phyloP scores from a whole-genome alignment of 2,113 vertebrate species.

The Neogobius melanostomus region DNA sequence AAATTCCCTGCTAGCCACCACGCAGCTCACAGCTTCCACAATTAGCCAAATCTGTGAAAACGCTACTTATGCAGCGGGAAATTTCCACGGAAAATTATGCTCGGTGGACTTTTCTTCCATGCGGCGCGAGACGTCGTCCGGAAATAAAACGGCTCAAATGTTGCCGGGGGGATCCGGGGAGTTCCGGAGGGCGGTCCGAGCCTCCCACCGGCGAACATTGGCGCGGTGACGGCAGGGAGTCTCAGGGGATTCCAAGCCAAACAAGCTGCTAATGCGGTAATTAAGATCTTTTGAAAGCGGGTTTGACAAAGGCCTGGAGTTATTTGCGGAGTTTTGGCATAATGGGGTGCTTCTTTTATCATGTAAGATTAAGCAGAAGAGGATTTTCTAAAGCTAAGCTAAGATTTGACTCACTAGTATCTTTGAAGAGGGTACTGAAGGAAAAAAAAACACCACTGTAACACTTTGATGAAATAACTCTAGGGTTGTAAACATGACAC shows the following conservation, averaged over 20 bases:
- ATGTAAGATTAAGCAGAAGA: background rate
- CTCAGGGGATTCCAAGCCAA: conserved; percentile 3
- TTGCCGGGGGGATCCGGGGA: conserved; percentile 28
- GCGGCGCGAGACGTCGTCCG: background rate
- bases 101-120: conserved; percentile 69
- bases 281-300: conserved; percentile 2
- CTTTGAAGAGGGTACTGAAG: background rate
- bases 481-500: too few species aligned
- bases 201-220: conserved; percentile 8
- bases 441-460: background rate
- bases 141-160: too few species aligned
- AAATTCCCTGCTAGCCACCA: conserved; percentile 25
- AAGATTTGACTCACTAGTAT: background rate
- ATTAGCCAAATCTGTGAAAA: conserved; percentile 71
- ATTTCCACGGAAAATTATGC: conserved; percentile 68
- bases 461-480: background rate
- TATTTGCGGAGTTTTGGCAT: background rate
- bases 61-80: conserved; percentile 59
- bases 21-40: conserved; percentile 75
- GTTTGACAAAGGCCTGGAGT: conserved; percentile 1
- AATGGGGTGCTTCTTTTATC: background rate
- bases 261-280: conserved; percentile 3
- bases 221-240: background rate
- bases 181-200: background rate
- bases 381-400: background rate